These are phyloP conservation scores for Xestia c-nigrum DNA, from an alignment of 2,888 invertebrate genomes.

Conservation along the genomic window DNA sequence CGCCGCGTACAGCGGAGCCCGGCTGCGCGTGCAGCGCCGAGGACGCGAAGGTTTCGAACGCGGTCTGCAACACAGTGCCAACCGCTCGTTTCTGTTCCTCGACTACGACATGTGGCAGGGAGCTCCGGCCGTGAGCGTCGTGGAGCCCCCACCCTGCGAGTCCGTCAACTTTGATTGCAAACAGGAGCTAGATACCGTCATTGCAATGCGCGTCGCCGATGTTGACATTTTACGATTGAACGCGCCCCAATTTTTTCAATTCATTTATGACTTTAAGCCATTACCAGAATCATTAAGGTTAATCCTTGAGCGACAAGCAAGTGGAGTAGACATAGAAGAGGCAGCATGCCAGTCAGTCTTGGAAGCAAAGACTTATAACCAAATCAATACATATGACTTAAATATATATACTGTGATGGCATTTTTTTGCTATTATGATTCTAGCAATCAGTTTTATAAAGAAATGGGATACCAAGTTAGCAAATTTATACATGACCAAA, in stretches of 20 bases:
- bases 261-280: slow-evolving; percentile 39
- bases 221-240: not conserved
- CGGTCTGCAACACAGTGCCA: slow-evolving; percentile 1
- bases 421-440: not conserved
- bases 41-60: slow-evolving; percentile 13
- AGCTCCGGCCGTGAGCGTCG: slow-evolving; percentile 5
- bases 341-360: slow-evolving; percentile 41
- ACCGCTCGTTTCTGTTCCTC: slow-evolving; percentile 56
- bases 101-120: slow-evolving; percentile 61
- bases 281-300: slow-evolving; percentile 20
- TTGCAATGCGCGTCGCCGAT: slow-evolving; percentile 55
- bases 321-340: slow-evolving; percentile 29
- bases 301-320: slow-evolving; percentile 40
- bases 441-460: not conserved
- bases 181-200: slow-evolving; percentile 33
- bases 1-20: not conserved
- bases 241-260: slow-evolving; percentile 38
- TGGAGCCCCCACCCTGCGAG: slow-evolving; percentile 51
- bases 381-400: not conserved
- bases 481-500: not conserved
- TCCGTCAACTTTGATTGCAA: slow-evolving; percentile 12
- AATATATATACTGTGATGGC: not conserved
- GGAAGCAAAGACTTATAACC: not conserved
- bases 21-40: not conserved
- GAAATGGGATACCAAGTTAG: not conserved